Base-by-base conservation (phyloP, 1,140 invertebrate species). In the Drosophila bocki region DNA sequence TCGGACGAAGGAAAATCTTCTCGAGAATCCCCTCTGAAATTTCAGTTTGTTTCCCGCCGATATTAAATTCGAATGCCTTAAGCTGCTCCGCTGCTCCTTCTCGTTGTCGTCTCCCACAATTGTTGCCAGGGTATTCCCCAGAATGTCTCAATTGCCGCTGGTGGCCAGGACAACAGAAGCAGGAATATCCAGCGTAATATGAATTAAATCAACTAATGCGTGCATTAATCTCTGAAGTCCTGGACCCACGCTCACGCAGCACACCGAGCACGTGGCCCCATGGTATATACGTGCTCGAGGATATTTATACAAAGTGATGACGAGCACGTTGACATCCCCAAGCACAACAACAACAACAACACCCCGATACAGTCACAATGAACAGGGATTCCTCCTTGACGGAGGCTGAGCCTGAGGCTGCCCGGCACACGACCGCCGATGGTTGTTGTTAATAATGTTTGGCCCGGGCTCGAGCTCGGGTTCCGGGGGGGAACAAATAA, bases 181-280 rank as follows among this genome's bases (percentile, higher is more conserved):
- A 6, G 53, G 13, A 15, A 39, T 54, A 54, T 33, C 65, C 65
- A 42, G 26, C 78, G 82, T 91, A 86, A 91, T 82, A 91, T 88
- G 82, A 91, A 92, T 92, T 92, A 92, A 92, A 90, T 92, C 91
- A 80, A 86, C 91, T 92, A 92, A 92, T 92, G 91, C 85, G 85
- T 91, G 81, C 91, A 92, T 92, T 92, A 92, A 92, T 92, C 91
- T 91, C 84, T 68, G 48, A 88, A 81, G 85, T 72, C 69, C 80
- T 72, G 75, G 80, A 64, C 84, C 72, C 47, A 42, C 72, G 74
- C 53, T 79, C 82, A 3, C 8, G 69, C 47, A 22, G 19, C 75
- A 82, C 69, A 81, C 76, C 59, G 69, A 84, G 82, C 91, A 92
- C 91, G 91, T 91, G 85, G 83, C 82, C 75, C 62, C 80, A 75